Evolutionary conservation across 1,140 invertebrate species (phyloP).

Genomic region (Drosophila paulistorum): DNA sequence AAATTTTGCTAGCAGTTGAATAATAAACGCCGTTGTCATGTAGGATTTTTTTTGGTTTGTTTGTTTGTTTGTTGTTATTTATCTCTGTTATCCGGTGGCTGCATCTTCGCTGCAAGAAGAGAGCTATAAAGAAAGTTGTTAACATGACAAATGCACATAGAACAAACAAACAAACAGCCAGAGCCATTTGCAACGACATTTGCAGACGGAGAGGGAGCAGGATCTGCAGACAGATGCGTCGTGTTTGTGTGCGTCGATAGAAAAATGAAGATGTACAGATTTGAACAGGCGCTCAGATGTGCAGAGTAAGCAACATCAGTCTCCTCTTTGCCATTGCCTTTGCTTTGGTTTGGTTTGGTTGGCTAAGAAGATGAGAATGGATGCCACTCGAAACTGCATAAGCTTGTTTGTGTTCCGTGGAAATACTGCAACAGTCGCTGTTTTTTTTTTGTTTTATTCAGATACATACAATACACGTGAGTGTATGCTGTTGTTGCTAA

Average conservation of each 20-base stretch:
- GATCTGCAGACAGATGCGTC: constrained; percentile 24
- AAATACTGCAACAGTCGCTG: constrained; percentile 25
- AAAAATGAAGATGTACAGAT: constrained; percentile 81
- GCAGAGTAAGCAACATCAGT: constrained; percentile 17
- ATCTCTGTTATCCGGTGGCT: constrained; percentile 31
- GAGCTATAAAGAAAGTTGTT: constrained; percentile 47
- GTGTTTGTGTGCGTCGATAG: constrained; percentile 52
- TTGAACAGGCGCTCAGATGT: constrained; percentile 67
- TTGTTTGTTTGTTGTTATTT: constrained; percentile 20
- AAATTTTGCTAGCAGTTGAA: constrained; percentile 40
- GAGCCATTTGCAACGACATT: background rate
- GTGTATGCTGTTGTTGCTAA: constrained; percentile 36
- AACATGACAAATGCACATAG: constrained; percentile 41
- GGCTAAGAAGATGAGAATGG: constrained; percentile 11
- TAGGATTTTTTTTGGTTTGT: background rate
- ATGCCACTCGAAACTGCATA: constrained; percentile 60
- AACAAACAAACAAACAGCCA: constrained; percentile 8
- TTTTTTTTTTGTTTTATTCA: background rate
- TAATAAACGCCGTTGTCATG: constrained; percentile 5
- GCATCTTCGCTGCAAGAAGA: constrained; percentile 23
- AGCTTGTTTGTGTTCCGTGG: constrained; percentile 24
- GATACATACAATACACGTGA: background rate
- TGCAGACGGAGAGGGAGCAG: background rate
- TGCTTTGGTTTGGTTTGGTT: background rate
- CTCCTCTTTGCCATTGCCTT: background rate